Percentiles rank a stretch among this genome's conserved stretches.
Conservation (phyloP, 2,113 vertebrate genomes). For the Alligator mississippiensis region DNA sequence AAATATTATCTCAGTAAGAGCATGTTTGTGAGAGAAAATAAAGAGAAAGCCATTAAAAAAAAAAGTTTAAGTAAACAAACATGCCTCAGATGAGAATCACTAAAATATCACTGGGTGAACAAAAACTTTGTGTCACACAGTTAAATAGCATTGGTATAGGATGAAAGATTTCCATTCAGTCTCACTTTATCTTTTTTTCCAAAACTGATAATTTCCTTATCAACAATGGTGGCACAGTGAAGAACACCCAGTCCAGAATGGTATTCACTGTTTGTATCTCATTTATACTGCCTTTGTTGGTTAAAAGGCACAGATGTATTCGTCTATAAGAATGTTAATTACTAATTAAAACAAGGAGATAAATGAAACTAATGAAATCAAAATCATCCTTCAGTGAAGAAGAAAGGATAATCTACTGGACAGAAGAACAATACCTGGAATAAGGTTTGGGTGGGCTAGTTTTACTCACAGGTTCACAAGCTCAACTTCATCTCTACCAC, state of each 20-base stretch:
- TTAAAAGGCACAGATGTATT: background rate
- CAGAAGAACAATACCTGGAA: too few relatives aligned
- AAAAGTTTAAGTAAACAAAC: background rate
- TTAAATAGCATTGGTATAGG: slow-evolving; percentile 9
- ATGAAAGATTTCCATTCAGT: background rate
- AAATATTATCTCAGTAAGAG: background rate
- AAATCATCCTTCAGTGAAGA: too few relatives aligned
- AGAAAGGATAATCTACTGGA: too few relatives aligned
- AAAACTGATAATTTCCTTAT: background rate
- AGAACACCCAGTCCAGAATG: background rate
- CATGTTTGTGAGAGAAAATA: background rate
- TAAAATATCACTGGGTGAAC: background rate
- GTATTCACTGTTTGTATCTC: background rate
- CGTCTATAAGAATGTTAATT: background rate
- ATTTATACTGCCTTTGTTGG: too few relatives aligned
- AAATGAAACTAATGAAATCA: too few relatives aligned
- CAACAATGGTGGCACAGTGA: background rate
- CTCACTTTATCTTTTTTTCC: background rate
- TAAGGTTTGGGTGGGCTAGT: too few relatives aligned
- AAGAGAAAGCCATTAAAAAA: background rate
- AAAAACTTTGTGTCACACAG: rapidly evolving
- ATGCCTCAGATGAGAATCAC: background rate
- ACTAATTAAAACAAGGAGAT: background rate
- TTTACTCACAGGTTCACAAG: too few relatives aligned
- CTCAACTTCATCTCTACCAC: background rate